phyloP scores from a whole-genome alignment of 2,888 invertebrate genomes.

The Mantis religiosa region DNA sequence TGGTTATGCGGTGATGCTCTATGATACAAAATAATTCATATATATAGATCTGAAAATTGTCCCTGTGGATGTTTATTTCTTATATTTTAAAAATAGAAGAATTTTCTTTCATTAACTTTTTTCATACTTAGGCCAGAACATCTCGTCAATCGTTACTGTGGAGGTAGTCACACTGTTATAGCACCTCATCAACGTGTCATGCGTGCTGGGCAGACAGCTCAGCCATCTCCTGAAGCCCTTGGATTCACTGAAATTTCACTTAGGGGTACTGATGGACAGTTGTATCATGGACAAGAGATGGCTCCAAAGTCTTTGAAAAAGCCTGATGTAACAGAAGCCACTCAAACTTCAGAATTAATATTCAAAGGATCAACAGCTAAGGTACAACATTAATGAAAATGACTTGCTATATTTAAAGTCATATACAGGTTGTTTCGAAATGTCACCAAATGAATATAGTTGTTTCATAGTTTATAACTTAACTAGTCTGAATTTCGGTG shows the following conservation, averaged over 20 bases:
- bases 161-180: constrained; percentile 71
- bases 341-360: neutral
- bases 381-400: too few relatives aligned
- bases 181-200: constrained; percentile 68
- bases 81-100: neutral
- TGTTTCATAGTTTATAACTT: too few relatives aligned
- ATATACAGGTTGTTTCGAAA: too few relatives aligned
- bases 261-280: neutral
- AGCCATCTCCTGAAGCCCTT: constrained; percentile 61
- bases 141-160: constrained; percentile 69
- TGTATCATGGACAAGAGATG: neutral
- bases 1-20: too few relatives aligned
- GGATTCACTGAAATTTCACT: constrained; percentile 40
- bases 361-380: neutral
- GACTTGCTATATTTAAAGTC: too few relatives aligned
- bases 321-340: neutral
- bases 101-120: too few relatives aligned
- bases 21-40: too few relatives aligned
- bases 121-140: constrained; percentile 42
- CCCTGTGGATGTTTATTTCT: too few relatives aligned
- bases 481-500: too few relatives aligned
- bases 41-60: too few relatives aligned
- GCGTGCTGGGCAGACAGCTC: constrained; percentile 58
- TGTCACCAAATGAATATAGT: too few relatives aligned
- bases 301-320: neutral